phyloP scores from a whole-genome alignment of 1,140 invertebrate species.

The Dendroctonus ponderosae region DNA sequence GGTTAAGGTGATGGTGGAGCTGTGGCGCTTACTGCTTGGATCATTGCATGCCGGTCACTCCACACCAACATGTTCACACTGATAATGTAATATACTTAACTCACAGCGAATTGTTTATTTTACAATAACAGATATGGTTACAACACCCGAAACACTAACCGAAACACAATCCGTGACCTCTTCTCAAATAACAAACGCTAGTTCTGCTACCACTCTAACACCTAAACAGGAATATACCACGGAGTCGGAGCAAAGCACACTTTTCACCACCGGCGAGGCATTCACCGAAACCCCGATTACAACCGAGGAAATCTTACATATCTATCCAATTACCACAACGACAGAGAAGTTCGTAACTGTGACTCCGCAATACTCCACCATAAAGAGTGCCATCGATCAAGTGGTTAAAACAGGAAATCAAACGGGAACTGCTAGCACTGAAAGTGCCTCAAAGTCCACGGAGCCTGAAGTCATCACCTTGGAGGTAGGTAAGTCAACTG shows the following conservation, averaged over 20 bases:
- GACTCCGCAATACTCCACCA: conserved; percentile 47
- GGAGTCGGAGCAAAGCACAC: conserved; percentile 17
- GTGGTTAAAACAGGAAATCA: neutral
- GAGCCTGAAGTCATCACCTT: conserved; percentile 4
- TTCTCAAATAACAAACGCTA: conserved; percentile 44
- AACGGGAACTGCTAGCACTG: neutral
- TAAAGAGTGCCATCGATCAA: neutral
- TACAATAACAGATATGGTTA: conserved; percentile 50
- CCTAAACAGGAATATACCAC: conserved; percentile 36
- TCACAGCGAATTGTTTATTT: conserved; percentile 44
- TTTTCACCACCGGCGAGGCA: conserved; percentile 6
- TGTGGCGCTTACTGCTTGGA: conserved; percentile 29
- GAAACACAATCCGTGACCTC: conserved; percentile 48
- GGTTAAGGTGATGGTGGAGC: conserved; percentile 14
- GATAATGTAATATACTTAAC: conserved; percentile 37
- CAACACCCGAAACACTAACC: conserved; percentile 50
- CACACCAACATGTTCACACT: conserved; percentile 34
- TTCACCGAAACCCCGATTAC: conserved; percentile 10
- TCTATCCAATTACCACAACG: conserved; percentile 46
- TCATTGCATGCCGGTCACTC: conserved; percentile 35
- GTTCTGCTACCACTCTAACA: conserved; percentile 43
- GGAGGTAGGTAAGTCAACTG: conserved; percentile 4
- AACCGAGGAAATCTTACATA: conserved; percentile 45
- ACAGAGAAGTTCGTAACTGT: conserved; percentile 54
- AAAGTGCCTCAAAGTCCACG: conserved; percentile 1